These are phyloP conservation scores for Microplitis mediator DNA, from an alignment of 1,140 invertebrate species.

Conservation along the genomic window DNA sequence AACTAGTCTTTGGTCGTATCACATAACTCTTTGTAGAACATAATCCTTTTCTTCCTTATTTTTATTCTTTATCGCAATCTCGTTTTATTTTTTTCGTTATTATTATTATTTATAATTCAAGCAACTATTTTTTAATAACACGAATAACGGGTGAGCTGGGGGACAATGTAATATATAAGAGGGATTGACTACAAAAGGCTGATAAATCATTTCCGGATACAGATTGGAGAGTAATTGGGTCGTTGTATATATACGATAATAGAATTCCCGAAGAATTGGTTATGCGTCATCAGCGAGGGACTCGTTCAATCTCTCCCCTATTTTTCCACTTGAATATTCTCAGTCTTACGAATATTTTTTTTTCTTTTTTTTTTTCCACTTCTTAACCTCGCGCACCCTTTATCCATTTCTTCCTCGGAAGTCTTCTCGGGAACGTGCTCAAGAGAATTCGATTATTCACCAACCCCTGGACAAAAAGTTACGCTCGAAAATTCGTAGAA, in stretches of 20 bases:
- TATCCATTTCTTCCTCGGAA: too few species aligned
- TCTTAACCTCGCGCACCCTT: not conserved
- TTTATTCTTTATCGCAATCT: too few species aligned
- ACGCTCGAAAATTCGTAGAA: not conserved
- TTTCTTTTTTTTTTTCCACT: not conserved
- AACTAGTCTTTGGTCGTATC: too few species aligned
- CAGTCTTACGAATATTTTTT: conserved; percentile 11
- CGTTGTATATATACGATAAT: conserved; percentile 40
- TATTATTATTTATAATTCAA: too few species aligned
- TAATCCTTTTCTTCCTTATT: too few species aligned
- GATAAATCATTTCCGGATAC: conserved; percentile 54
- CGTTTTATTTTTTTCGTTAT: too few species aligned
- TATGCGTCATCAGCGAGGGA: conserved; percentile 22
- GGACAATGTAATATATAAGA: not conserved
- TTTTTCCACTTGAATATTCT: conserved; percentile 28
- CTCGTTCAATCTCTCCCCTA: conserved; percentile 41
- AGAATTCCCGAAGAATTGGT: conserved; percentile 53
- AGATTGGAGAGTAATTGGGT: conserved; percentile 48
- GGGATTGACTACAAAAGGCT: not conserved
- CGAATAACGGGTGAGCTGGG: too few species aligned
- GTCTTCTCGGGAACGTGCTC: not conserved
- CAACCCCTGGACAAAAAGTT: not conserved
- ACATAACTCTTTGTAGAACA: too few species aligned
- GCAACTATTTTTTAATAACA: too few species aligned
- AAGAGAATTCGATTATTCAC: not conserved